phyloP scores from a whole-genome alignment of 2,113 vertebrate genomes.

The Ginglymostoma cirratum region DNA sequence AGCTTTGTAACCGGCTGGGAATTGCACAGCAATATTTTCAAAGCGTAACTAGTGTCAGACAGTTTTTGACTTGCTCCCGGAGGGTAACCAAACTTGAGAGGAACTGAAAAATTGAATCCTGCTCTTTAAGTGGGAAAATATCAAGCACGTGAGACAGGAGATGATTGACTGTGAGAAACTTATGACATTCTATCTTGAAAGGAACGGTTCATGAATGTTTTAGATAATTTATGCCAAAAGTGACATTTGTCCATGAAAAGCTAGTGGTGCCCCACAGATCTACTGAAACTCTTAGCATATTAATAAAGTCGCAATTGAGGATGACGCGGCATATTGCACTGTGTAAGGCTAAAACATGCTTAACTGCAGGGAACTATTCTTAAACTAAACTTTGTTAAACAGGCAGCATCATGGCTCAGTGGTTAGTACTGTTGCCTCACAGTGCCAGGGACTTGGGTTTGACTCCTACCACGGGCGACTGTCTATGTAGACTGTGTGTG shows the following conservation, averaged over 20 bases:
- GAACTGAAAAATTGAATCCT: not conserved
- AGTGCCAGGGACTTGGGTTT: too few relatives aligned
- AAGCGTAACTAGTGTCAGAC: too few relatives aligned
- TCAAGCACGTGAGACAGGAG: not conserved
- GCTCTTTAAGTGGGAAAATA: not conserved
- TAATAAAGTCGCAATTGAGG: not conserved
- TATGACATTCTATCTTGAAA: not conserved
- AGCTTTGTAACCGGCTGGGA: too few relatives aligned
- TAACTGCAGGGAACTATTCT: not conserved
- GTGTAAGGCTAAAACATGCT: not conserved
- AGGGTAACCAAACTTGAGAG: not conserved
- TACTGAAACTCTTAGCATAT: not conserved
- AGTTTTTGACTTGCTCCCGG: not conserved
- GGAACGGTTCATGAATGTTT: not conserved
- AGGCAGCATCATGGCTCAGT: too few relatives aligned
- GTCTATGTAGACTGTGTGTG: too few relatives aligned
- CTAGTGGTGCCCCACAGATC: not conserved
- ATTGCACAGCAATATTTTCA: too few relatives aligned
- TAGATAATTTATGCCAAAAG: not conserved
- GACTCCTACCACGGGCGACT: too few relatives aligned
- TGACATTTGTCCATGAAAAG: not conserved
- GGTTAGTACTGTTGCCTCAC: too few relatives aligned
- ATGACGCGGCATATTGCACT: not conserved
- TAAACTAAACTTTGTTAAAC: not conserved
- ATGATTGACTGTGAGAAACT: not conserved